Evolutionary conservation across 2,888 invertebrate genomes (phyloP).

Genomic region (Xestia xanthographa): DNA sequence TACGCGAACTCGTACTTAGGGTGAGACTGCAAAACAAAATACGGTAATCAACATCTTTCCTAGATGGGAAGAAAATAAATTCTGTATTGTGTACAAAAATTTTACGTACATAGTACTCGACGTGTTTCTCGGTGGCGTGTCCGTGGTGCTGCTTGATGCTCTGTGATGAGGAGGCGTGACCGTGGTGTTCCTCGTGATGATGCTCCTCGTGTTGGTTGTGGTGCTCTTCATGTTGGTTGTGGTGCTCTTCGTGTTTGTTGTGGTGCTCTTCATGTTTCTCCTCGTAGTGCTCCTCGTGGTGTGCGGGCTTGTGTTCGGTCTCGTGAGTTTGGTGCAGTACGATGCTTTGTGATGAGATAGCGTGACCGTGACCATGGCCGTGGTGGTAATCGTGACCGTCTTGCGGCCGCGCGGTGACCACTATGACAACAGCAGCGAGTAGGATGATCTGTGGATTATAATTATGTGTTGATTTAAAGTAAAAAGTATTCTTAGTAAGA

Average conservation of each 20-base stretch:
- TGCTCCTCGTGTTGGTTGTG: conserved; percentile 12
- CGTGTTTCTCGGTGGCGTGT: conserved; percentile 63
- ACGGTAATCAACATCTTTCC: not conserved
- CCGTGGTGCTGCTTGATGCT: conserved; percentile 74
- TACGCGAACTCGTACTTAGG: conserved; percentile 87
- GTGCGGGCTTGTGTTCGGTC: conserved; percentile 34
- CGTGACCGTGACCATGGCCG: conserved; percentile 68
- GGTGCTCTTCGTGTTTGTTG: too few relatives aligned
- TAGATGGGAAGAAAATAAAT: not conserved
- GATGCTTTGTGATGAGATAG: conserved; percentile 76
- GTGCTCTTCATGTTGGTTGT: conserved; percentile 22
- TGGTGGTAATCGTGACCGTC: conserved; percentile 61
- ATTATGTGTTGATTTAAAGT: not conserved
- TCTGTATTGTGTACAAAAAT: not conserved
- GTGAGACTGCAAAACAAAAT: conserved; percentile 69
- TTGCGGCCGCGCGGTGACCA: conserved; percentile 57
- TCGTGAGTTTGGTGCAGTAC: conserved; percentile 69
- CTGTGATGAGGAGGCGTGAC: conserved; percentile 74
- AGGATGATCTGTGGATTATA: conserved; percentile 26
- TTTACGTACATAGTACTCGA: conserved; percentile 58
- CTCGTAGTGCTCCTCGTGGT: conserved; percentile 22
- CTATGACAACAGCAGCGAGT: conserved; percentile 46
- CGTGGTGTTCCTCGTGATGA: conserved; percentile 53
- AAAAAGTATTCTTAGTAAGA: not conserved
- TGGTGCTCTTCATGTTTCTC: conserved; percentile 4